Percentiles rank a stretch among this genome's conserved stretches.
phyloP scores from a whole-genome alignment of 2,888 invertebrate species.

The Caenorhabditis drosophilae region DNA sequence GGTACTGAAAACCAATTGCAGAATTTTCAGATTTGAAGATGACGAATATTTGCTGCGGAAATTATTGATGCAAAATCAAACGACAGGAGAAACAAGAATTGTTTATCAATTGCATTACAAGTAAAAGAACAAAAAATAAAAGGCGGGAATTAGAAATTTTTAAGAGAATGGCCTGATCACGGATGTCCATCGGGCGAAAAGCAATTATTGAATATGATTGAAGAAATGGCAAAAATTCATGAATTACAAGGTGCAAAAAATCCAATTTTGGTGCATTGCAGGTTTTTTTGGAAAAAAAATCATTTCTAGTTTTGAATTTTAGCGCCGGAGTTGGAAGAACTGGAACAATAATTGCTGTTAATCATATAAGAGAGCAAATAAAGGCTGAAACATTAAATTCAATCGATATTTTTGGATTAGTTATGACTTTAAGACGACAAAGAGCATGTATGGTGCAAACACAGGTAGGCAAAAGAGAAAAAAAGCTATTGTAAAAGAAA shows the following conservation, averaged over 20 bases:
- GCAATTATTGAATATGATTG: conserved; percentile 60
- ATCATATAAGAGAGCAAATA: conserved; percentile 54
- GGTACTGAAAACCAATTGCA: not conserved
- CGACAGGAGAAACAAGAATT: conserved; percentile 29
- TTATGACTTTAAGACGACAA: conserved; percentile 54
- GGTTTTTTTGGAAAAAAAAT: conserved; percentile 22
- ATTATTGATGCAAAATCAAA: conserved; percentile 44
- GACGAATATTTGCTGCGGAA: conserved; percentile 51
- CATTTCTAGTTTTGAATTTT: not conserved
- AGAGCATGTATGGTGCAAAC: conserved; percentile 64
- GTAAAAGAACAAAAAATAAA: conserved; percentile 3
- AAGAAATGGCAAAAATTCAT: conserved; percentile 52
- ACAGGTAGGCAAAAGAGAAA: conserved; percentile 45
- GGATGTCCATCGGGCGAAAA: conserved; percentile 58
- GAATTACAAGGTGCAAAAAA: conserved; percentile 6
- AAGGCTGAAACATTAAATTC: conserved; percentile 25
- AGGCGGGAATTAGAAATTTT: conserved; percentile 1
- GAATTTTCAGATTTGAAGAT: conserved; percentile 18
- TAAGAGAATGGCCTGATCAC: conserved; percentile 65
- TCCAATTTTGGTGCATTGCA: conserved; percentile 64
- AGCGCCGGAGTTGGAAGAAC: conserved; percentile 65
- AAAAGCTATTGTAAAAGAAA: not conserved
- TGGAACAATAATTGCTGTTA: conserved; percentile 63
- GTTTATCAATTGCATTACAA: conserved; percentile 60
- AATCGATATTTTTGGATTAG: conserved; percentile 53